A percentile compares a stretch with the other conserved stretches of the same genome.
Evolutionary conservation across 2,797 vertebrate species (phyloP).

Genomic region (Decapterus maruadsi): DNA sequence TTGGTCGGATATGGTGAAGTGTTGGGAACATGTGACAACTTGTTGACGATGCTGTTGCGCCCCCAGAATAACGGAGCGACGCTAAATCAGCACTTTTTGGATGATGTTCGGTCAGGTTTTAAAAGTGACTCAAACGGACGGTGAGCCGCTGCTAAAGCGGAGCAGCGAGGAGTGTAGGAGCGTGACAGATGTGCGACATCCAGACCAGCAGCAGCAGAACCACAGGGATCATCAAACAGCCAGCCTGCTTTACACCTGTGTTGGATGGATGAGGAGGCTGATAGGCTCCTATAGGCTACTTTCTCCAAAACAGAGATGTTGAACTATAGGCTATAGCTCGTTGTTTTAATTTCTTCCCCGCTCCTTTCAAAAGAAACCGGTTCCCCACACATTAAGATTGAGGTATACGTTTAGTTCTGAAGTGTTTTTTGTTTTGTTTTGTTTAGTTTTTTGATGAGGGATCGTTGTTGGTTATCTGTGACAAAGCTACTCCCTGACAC

Average conservation of each 20-base stretch:
- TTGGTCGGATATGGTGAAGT: constrained; percentile 33
- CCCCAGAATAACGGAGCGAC: neutral
- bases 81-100: constrained; percentile 28
- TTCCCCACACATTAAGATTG: too few species aligned
- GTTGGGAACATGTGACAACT: constrained; percentile 25
- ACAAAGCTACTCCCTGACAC: constrained; percentile 8
- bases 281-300: too few species aligned
- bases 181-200: constrained; percentile 38
- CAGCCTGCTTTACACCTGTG: too few species aligned
- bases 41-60: constrained; percentile 8
- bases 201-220: neutral
- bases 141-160: neutral
- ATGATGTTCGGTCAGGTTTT: neutral
- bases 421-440: too few species aligned
- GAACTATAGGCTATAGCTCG: too few species aligned
- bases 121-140: neutral
- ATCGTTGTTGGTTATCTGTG: neutral
- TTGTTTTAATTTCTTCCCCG: too few species aligned
- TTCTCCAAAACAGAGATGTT: too few species aligned
- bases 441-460: constrained; percentile 4
- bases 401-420: too few species aligned
- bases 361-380: too few species aligned
- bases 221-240: neutral
- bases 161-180: constrained; percentile 2
- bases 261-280: too few species aligned